Percentiles rank a stretch among this genome's conserved stretches.
Evolutionary conservation across 2,888 invertebrate genomes (phyloP).

Genomic region (Euplagia quadripunctaria): DNA sequence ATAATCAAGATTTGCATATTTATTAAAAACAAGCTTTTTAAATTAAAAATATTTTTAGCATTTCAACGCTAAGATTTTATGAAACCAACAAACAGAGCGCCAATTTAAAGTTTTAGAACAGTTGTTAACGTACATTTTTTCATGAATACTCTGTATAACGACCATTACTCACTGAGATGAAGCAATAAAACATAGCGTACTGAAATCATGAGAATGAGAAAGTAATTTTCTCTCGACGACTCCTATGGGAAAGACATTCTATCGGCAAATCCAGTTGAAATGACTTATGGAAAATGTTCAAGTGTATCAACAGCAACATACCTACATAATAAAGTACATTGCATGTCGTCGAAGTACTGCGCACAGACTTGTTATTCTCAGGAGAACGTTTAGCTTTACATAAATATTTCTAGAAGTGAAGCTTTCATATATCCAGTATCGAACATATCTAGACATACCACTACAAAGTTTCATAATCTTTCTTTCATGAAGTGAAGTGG

Average conservation of each 20-base stretch:
- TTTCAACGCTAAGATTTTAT: slow-evolving; percentile 51
- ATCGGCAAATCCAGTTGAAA: slow-evolving; percentile 33
- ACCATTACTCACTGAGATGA: slow-evolving; percentile 59
- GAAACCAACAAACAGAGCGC: slow-evolving; percentile 41
- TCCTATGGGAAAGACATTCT: slow-evolving; percentile 46
- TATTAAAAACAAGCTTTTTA: slow-evolving; percentile 29
- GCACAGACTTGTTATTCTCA: slow-evolving; percentile 1
- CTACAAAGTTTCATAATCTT: not conserved
- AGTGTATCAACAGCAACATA: slow-evolving; percentile 23
- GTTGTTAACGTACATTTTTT: slow-evolving; percentile 55
- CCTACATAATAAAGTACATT: slow-evolving; percentile 16
- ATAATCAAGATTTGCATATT: slow-evolving; percentile 31
- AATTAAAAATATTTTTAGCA: slow-evolving; percentile 41
- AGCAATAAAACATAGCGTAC: slow-evolving; percentile 60
- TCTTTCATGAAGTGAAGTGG: not conserved
- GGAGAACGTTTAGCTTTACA: not conserved
- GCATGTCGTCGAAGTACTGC: not conserved
- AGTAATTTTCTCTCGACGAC: slow-evolving; percentile 55
- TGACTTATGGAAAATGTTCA: slow-evolving; percentile 42
- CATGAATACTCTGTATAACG: slow-evolving; percentile 42
- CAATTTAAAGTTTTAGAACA: slow-evolving; percentile 65
- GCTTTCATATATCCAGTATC: not conserved
- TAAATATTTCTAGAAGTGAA: not conserved
- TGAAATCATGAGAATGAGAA: slow-evolving; percentile 51
- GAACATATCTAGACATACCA: not conserved